Conservation (phyloP, 1,140 invertebrate species). For the Lycorma delicatula region DNA sequence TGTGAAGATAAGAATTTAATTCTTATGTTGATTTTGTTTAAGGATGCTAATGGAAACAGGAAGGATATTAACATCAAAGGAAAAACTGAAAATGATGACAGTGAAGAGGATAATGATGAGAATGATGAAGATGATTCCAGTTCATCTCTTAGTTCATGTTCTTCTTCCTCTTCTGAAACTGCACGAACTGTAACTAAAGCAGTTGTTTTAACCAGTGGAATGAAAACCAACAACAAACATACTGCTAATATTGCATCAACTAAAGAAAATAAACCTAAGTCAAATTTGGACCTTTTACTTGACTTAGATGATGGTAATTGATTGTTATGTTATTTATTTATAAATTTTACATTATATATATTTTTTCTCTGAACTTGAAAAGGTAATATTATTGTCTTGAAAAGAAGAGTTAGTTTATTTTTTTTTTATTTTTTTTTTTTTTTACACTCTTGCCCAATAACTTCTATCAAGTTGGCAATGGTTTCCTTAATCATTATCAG, state of each 20-base stretch:
- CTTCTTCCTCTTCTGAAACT: slow-evolving; percentile 27
- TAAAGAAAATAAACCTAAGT: slow-evolving; percentile 25
- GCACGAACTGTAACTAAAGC: background rate
- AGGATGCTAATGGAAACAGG: too few species aligned
- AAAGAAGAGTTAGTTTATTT: too few species aligned
- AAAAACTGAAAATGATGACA: too few species aligned
- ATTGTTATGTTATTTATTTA: slow-evolving; percentile 12
- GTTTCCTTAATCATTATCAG: too few species aligned
- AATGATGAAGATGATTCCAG: background rate
- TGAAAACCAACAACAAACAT: too few species aligned
- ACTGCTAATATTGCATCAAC: background rate
- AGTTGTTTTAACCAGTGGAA: background rate
- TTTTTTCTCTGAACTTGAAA: slow-evolving; percentile 12
- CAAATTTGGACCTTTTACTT: slow-evolving; percentile 70
- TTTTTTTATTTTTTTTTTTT: too few species aligned
- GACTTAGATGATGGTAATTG: slow-evolving; percentile 59
- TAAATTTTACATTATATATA: slow-evolving; percentile 11
- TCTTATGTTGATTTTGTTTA: too few species aligned
- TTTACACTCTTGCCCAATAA: too few species aligned
- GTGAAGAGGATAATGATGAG: background rate
- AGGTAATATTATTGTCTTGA: too few species aligned
- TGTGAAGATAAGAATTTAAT: too few species aligned
- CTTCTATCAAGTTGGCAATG: too few species aligned
- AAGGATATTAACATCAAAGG: too few species aligned
- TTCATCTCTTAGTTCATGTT: slow-evolving; percentile 3